Evolutionary conservation across 2,888 invertebrate genomes (phyloP), one percentile per base, ranked within the genome.

Genomic region (Cremastobaeus sp.): DNA sequence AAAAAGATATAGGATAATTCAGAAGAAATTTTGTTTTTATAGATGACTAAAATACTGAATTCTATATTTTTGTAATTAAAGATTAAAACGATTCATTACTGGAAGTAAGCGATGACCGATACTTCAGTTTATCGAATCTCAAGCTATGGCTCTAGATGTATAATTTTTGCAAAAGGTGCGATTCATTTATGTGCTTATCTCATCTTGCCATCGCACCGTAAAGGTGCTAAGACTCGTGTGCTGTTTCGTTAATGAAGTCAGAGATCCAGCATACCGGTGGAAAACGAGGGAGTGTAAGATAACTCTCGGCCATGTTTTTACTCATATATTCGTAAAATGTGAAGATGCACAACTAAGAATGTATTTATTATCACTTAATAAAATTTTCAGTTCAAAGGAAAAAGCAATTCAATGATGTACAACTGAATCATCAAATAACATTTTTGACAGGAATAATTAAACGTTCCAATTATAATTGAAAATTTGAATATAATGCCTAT

Each of bases 101-200:
- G 76, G 78, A 77, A 71, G 25, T 76, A 39, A 45, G 66, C 71
- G 77, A 78, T 78, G 79, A 77, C 77, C 82, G 77, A 84, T 80
- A 79, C 83, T 79, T 76, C 85, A 86, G 84, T 86, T 84, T 84
- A 85, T 85, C 84, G 83, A 3, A n/a, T n/a, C 79, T 77, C 76
- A 37, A 48, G 14, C 21, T 34, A 35, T 9, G 55, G 35, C n/a
- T 50, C 37, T 28, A 32, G 43, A 54, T 43, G 28, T 41, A 28
- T 39, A 20, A 54, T 62, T 71, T 73, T 76, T 70, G 21, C 39
- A 20, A 73, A 74, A 55, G 74, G 60, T 25, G 50, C 71, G 60
- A 71, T 74, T 66, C 64, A 65, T 71, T 55, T 35, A 59, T 6
- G 47, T 41, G 79, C 77, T 86, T 74, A 86, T 86, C 86, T 76